Base-by-base conservation (phyloP, 2,888 invertebrate genomes). In the Podotricha telesiphe region DNA sequence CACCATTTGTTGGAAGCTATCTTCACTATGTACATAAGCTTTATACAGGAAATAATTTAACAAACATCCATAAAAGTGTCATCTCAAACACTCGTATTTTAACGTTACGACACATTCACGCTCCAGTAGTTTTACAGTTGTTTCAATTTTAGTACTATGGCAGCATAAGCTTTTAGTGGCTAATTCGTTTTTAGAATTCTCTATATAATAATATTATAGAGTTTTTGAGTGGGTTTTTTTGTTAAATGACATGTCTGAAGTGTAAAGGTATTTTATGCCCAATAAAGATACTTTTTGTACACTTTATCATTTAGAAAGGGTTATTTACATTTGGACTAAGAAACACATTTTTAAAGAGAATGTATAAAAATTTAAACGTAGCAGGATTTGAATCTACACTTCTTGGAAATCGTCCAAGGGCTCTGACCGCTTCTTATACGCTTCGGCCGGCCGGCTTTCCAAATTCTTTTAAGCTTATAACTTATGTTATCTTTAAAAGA, bases 11-110 rank as follows among this genome's bases (percentile, higher is more conserved):
- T 45, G 45, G 45, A 45, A 59, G 45, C 20, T 42, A 42, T 42
- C 45, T 59, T 45, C 19, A 22, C 42, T 20, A 59, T 45, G n/a
- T 55, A 59, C 59, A 20, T 28, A n/a, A n/a, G 5, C 59, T 22
- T 42, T 45, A 20, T 59, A 59, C 22, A 40, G 59, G 59, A 59
- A 59, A 59, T 45, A 59, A 59, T 59, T 59, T 45, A 59, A 40
- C 42, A 42, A 45, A 40, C 59, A 15, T n/a, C 42, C 59, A 59
- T 59, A 59, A 59, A 59, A 59, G 42, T 59, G 59, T 40, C 59
- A 42, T 59, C 59, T 59, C 59, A 45, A 42, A 40, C 15, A 40
- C 22, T 45, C 45, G 40, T 42, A 45, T 59, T 45, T 59, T 22
- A 20, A 42, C 40, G 40, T 20, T 59, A 59, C 40, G 22, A 15